Evolutionary conservation across 2,113 vertebrate species (phyloP), one percentile per base, ranked within the genome.

Genomic region (Bubo bubo): DNA sequence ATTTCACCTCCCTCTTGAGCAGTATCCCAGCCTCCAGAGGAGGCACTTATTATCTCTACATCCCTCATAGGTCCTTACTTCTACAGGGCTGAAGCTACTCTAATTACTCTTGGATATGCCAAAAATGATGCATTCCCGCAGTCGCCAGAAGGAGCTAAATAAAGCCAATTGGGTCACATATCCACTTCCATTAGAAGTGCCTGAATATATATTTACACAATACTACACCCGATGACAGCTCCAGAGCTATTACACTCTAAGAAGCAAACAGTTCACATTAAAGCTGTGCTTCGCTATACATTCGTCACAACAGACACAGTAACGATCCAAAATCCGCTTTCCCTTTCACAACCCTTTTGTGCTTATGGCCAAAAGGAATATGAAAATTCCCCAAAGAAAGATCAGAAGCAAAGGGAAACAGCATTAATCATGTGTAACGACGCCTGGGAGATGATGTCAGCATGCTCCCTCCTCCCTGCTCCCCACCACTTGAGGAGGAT

Each of bases 281-380:
- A 55, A 73, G 50, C 77, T 60, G 2, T 0, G 24, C 55, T 49
- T 41, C 0, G 0, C 41, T 47, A 9, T 5, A 32, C 0, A 1
- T 6, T 91, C 10, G 5, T 90, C 74, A 22, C 62, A 35, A 50
- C 47, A 55, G 15, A 16, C 6, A 4, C 49, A 41, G 59, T 10
- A n/a, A 70, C 1, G 6, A 34, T 4, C 41, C 58, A 15, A 47
- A 72, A 67, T 24, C 53, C 2, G 2, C 86, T 91, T 79, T 75
- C 73, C 60, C 26, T 94, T 86, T 68, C 50, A 35, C 49, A 34
- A 56, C 62, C 50, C 32, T 50, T 56, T 56, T 39, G 24, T 66
- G 60, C 70, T 67, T 34, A 10, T 5, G 79, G 83, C 56, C 50
- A 60, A 76, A 81, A 86, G 24, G 73, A 90, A 20, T 12, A 76